Evolutionary conservation across 2,888 invertebrate species (phyloP), one percentile per base, ranked within the genome.

Genomic region (Digitonthophagus gazella): DNA sequence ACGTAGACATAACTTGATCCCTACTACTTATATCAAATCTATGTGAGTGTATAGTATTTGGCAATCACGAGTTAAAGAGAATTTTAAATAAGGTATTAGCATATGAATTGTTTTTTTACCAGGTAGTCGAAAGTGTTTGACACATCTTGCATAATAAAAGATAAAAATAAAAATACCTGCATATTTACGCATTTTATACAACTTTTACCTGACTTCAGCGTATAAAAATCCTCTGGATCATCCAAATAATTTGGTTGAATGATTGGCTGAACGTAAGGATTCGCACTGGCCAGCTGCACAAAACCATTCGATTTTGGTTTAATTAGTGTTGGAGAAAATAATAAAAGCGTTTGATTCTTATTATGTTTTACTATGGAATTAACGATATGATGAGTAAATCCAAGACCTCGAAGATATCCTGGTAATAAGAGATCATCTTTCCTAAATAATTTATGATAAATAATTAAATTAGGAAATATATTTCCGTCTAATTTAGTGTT

Each of bases 211-310:
- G n/a, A n/a, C n/a, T n/a, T n/a, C n/a, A n/a, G n/a, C n/a, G n/a
- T n/a, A n/a, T n/a, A n/a, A n/a, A n/a, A n/a, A n/a, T n/a, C 71
- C 0, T 74, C 71, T 0, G 79, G 75, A 19, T 89, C 85, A 0
- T 82, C 78, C 54, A 92, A 84, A 77, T 91, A 91, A 76, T 90
- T 90, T 0, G 89, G 84, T 73, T 86, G 83, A 66, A 65, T 80
- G 6, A 69, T 72, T 0, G 79, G 79, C 58, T 79, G 73, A 19
- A 73, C 71, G 5, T 72, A 58, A 0, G 88, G 88, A 77, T 88
- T 80, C 1, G 78, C 78, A 15, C 84, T 84, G 58, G 82, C 82
- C 15, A 91, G 79, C 61, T 81, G 73, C 1, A 86, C 11, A 20
- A 79, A 74, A 0, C 86, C 86, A n/a, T 73, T 69, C 11, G 85